Evolutionary conservation across 2,888 invertebrate species (phyloP), one percentile per base, ranked within the genome.

Genomic region (Drosophila mettleri): DNA sequence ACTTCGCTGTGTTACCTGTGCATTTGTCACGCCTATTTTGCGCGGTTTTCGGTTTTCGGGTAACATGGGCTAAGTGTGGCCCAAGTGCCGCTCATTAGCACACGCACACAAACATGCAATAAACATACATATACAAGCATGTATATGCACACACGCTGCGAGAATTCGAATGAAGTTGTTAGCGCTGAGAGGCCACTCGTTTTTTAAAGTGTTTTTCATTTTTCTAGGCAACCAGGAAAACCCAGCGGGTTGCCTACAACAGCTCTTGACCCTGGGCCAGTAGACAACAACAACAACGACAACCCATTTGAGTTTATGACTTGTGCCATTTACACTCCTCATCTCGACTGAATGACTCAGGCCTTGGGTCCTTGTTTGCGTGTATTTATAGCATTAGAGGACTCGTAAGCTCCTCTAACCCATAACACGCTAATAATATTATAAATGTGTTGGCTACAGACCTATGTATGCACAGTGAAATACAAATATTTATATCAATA

Each of bases 11-110:
- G 62, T 76, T 84, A 72, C 78, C 80, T 79, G 61, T 39, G 34
- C 60, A 65, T 68, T 64, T 74, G 66, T 48, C 79, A 76, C 77
- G 80, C 88, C 77, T 48, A 62, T 59, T 78, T 69, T 57, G 54
- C 57, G 77, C 54, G 66, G 74, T 75, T 73, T 75, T 62, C 52
- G 55, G 71, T 64, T 83, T 88, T 86, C 59, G 74, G 65, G 24
- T 66, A 76, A 83, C 88, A 86, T 76, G 86, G 88, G 80, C 84
- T 74, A 86, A 85, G 81, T 76, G 69, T 62, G 73, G 52, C 41
- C 52, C 45, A 79, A 74, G 74, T 72, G 67, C 48, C 71, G 54
- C 78, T 88, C 85, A 86, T 86, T 86, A 81, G 69, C 83, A 84
- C 55, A 62, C 65, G 60, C 65, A 66, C 73, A 69, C 77, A 61